phyloP scores from a whole-genome alignment of 2,797 vertebrate genomes.

The Cynopterus sphinx region DNA sequence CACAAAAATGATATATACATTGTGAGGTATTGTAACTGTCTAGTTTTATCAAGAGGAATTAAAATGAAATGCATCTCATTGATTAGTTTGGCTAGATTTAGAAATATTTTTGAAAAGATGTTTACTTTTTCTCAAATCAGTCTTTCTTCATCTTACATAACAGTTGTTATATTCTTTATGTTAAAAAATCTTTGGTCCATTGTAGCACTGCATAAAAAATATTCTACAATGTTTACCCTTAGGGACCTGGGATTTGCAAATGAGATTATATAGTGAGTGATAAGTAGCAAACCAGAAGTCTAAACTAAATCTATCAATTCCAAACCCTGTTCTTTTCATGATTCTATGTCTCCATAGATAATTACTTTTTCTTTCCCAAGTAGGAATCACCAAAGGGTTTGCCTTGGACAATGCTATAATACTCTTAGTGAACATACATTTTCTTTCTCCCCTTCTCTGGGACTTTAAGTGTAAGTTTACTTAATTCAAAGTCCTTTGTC shows the following conservation, averaged over 20 bases:
- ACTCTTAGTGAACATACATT: not conserved
- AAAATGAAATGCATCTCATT: not conserved
- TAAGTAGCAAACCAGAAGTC: not conserved
- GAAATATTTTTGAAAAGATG: not conserved
- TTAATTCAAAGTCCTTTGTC: not conserved
- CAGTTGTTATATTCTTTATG: not conserved
- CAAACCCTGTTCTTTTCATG: not conserved
- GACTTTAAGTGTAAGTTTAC: not conserved
- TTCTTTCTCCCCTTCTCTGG: not conserved
- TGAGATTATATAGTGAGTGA: not conserved
- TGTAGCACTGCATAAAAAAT: not conserved
- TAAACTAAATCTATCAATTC: not conserved
- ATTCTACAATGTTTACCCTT: not conserved
- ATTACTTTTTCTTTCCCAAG: not conserved
- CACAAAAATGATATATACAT: not conserved
- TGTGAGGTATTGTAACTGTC: not conserved
- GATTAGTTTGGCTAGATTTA: not conserved
- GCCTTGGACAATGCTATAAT: not conserved
- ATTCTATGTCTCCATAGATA: not conserved
- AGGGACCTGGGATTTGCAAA: not conserved
- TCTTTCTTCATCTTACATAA: not conserved
- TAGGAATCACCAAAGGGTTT: not conserved
- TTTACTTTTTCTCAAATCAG: not conserved
- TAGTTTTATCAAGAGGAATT: slow-evolving; percentile 26
- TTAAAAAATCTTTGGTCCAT: not conserved